These are phyloP conservation scores for Rosalia funebris DNA, from an alignment of 2,888 invertebrate species.

Conservation along the genomic window DNA sequence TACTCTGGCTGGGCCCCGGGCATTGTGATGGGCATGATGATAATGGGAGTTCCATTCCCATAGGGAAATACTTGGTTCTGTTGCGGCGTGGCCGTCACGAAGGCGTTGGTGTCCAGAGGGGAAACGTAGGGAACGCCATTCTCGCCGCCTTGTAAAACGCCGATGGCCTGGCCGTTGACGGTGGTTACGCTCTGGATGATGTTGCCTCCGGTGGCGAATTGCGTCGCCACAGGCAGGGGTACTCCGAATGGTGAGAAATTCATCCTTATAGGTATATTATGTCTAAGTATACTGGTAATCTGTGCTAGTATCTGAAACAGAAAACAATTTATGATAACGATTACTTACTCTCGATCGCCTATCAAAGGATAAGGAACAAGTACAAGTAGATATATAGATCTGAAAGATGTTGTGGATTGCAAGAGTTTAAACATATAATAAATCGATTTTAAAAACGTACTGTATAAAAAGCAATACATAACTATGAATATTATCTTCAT, in stretches of 20 bases:
- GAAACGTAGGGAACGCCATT: slow-evolving; percentile 81
- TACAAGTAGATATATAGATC: no score
- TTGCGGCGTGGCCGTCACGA: slow-evolving; percentile 61
- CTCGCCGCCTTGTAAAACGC: slow-evolving; percentile 75
- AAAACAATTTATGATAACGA: no score
- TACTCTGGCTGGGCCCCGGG: slow-evolving; percentile 74
- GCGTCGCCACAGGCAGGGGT: slow-evolving; percentile 70
- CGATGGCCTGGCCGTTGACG: slow-evolving; percentile 75
- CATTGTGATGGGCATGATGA: slow-evolving; percentile 79
- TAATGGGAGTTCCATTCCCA: slow-evolving; percentile 76
- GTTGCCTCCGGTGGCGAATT: slow-evolving; percentile 73
- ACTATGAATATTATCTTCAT: no score
- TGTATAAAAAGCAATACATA: no score
- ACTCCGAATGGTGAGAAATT: slow-evolving; percentile 81
- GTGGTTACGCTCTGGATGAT: slow-evolving; percentile 77
- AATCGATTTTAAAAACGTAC: no score
- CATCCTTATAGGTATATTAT: no score
- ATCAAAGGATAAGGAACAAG: no score
- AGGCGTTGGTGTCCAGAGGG: slow-evolving; percentile 68
- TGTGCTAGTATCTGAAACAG: no score
- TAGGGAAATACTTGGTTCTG: slow-evolving; percentile 38
- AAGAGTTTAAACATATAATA: no score
- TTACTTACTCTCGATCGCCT: no score
- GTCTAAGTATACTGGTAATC: no score
- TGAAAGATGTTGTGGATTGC: no score